Evolutionary conservation across 2,797 vertebrate genomes (phyloP), one percentile per base, ranked within the genome.

Genomic region (Pteronotus mesoamericanus): DNA sequence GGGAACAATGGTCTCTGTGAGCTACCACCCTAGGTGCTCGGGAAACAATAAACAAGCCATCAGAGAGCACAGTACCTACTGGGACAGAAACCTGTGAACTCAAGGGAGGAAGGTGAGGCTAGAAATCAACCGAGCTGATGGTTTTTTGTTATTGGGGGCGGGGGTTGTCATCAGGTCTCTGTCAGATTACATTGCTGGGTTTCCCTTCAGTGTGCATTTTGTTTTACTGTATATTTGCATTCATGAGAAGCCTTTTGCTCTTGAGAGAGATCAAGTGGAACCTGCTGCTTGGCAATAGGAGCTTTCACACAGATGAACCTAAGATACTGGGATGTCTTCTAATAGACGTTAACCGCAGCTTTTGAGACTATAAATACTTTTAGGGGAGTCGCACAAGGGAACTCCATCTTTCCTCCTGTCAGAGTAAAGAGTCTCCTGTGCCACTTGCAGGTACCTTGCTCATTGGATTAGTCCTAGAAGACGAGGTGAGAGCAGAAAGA

Each of bases 211-310:
- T 16, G 24, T 75, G 22, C 32, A 85, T 69, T 69, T 53, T 68
- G 5, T 44, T 85, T 74, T 44, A 80, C 26, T 91, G 16, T 11
- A 0, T 55, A 77, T 84, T 29, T 85, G 53, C 55, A 92, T 89
- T 75, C 91, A 53, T 15, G 68, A 64, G 32, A 88, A 97, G 89
- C 75, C 37, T 93, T 97, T 89, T 95, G 95, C 10, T 80, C 98
- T 97, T 94, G 92, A 93, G 98, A 98, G 98, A 98, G 96, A 79
- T 74, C 42, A 87, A n/a, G 55, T 11, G 98, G 98, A 98, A 98
- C 97, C 97, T 98, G 98, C 98, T 99, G 98, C 99, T 98, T 99
- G 98, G 99, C 98, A 98, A 98, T 98, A 90, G 82, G 98, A 98
- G 97, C 97, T 98, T 98, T 98, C 86, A 98, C 88, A 98, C 96